Evolutionary conservation across 2,888 invertebrate species (phyloP).

Genomic region (Drosophila acutilabella): DNA sequence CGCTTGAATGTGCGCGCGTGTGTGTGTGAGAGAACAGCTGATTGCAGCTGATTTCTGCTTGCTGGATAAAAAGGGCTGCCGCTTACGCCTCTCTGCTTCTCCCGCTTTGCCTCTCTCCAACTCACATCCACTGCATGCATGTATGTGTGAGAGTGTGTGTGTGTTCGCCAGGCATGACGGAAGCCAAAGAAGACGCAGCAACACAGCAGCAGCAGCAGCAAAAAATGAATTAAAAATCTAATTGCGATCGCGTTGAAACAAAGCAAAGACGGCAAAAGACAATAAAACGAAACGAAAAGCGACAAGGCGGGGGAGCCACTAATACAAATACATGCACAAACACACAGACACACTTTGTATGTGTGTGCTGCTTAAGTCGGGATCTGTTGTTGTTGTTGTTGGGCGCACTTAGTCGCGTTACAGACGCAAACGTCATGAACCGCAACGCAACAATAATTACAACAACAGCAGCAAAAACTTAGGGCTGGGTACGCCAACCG

Average conservation of each 20-base stretch:
- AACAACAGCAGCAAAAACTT: conserved; percentile 61
- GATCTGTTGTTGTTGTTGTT: conserved; percentile 32
- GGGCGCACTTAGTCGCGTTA: conserved; percentile 74
- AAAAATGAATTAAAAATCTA: conserved; percentile 78
- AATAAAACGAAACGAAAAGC: conserved; percentile 60
- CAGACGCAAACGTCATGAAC: conserved; percentile 79
- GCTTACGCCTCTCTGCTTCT: background rate
- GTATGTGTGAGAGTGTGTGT: conserved; percentile 49
- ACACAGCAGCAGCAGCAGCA: conserved; percentile 37
- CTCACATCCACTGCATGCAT: background rate
- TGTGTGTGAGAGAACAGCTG: conserved; percentile 66
- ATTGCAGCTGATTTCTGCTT: conserved; percentile 77
- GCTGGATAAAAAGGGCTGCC: conserved; percentile 43
- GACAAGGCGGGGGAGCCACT: conserved; percentile 43
- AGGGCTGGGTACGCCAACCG: conserved; percentile 74
- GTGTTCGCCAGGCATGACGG: conserved; percentile 68
- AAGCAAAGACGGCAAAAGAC: conserved; percentile 70
- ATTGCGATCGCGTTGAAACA: conserved; percentile 78
- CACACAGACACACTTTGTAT: background rate
- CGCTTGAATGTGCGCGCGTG: too few species aligned
- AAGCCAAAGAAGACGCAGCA: conserved; percentile 70
- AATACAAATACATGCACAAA: conserved; percentile 13
- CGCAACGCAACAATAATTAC: conserved; percentile 81
- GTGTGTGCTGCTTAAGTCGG: conserved; percentile 32
- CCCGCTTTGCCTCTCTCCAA: background rate